phyloP scores from a whole-genome alignment of 2,797 vertebrate genomes.

The Huso huso region DNA sequence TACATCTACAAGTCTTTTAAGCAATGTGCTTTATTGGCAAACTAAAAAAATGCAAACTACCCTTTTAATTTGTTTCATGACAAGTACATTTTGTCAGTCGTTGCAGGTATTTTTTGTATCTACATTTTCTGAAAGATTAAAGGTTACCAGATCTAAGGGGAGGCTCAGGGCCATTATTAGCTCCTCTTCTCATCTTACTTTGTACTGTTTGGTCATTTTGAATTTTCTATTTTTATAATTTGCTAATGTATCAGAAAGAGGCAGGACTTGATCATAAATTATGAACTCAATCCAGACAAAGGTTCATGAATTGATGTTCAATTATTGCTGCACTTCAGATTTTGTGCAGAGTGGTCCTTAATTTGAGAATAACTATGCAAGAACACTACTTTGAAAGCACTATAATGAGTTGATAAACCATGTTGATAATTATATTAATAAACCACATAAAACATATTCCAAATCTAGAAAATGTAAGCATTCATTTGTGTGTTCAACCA shows the following conservation, averaged over 20 bases:
- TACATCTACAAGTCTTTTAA: too few species aligned
- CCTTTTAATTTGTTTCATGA: slow-evolving; percentile 28
- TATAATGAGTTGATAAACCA: too few species aligned
- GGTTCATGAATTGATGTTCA: slow-evolving; percentile 23
- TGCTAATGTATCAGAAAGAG: slow-evolving; percentile 31
- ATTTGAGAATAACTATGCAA: neutral
- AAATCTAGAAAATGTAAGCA: too few species aligned
- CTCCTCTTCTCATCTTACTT: slow-evolving; percentile 37
- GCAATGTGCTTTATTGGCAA: slow-evolving; percentile 18
- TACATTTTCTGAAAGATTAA: slow-evolving; percentile 42
- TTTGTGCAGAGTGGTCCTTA: neutral
- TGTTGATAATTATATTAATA: too few species aligned
- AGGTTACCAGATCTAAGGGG: slow-evolving; percentile 43
- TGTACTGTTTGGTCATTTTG: slow-evolving; percentile 38
- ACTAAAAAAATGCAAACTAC: slow-evolving; percentile 19
- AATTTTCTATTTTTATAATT: slow-evolving; percentile 36
- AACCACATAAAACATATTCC: too few species aligned
- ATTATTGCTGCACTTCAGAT: slow-evolving; percentile 12
- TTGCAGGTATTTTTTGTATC: slow-evolving; percentile 40
- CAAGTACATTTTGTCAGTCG: slow-evolving; percentile 34
- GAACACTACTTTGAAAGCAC: too few species aligned
- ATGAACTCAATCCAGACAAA: slow-evolving; percentile 31
- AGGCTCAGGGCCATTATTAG: slow-evolving; percentile 40
- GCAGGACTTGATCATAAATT: slow-evolving; percentile 33
- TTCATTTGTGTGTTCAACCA: too few species aligned